Percentiles rank a stretch among this genome's conserved stretches.
Evolutionary conservation across 1,140 invertebrate species (phyloP).

Genomic region (Samia ricini): DNA sequence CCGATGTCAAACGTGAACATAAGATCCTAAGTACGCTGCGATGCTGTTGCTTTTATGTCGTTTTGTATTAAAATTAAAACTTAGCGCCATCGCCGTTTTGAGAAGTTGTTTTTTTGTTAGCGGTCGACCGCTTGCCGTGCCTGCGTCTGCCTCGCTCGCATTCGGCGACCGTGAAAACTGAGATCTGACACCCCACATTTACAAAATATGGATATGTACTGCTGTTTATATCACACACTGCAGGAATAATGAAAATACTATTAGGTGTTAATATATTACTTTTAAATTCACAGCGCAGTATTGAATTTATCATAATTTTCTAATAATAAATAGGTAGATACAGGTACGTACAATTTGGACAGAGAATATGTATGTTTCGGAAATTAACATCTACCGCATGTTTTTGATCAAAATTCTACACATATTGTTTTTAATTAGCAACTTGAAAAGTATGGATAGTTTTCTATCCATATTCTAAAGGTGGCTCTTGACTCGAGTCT

Average conservation of each 20-base stretch:
- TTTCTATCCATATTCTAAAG: too few relatives aligned
- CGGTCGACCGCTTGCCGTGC: slow-evolving; percentile 59
- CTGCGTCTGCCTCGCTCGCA: slow-evolving; percentile 39
- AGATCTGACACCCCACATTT: slow-evolving; percentile 14
- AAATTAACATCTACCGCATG: too few relatives aligned
- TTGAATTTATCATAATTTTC: too few relatives aligned
- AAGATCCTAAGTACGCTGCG: slow-evolving; percentile 50
- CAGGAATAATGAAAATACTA: background rate
- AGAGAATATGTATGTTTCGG: too few relatives aligned
- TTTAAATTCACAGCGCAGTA: too few relatives aligned
- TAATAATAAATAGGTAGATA: too few relatives aligned
- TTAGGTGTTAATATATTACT: background rate
- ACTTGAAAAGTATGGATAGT: too few relatives aligned
- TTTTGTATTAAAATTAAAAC: slow-evolving; percentile 37
- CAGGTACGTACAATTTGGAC: too few relatives aligned
- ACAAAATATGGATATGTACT: background rate
- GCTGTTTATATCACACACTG: background rate
- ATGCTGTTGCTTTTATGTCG: slow-evolving; percentile 35
- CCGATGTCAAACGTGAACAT: slow-evolving; percentile 34
- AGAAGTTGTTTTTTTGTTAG: slow-evolving; percentile 75
- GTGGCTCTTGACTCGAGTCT: too few relatives aligned
- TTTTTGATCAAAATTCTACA: too few relatives aligned
- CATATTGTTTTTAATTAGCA: too few relatives aligned
- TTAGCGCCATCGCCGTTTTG: slow-evolving; percentile 76
- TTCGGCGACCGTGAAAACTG: slow-evolving; percentile 56